These are phyloP conservation scores for Empis stercorea DNA, from an alignment of 2,888 invertebrate species.

Conservation along the genomic window DNA sequence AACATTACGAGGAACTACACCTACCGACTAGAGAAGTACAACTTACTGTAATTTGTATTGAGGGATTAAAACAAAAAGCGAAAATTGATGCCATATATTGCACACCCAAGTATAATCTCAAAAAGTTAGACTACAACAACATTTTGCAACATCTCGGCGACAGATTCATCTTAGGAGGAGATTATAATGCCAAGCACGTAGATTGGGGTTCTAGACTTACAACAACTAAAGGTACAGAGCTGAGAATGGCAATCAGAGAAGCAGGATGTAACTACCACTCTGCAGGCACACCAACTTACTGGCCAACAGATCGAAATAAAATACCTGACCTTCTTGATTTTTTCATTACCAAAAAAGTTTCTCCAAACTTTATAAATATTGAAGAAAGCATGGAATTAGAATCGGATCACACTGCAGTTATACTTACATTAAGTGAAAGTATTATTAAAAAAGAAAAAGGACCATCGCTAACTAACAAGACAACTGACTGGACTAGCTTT, in stretches of 20 bases:
- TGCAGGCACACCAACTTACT: constrained; percentile 18
- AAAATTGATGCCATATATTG: constrained; percentile 15
- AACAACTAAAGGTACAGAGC: not conserved
- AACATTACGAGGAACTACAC: too few relatives aligned
- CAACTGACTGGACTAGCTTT: constrained; percentile 9
- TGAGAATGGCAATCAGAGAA: not conserved
- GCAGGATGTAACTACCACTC: constrained; percentile 4
- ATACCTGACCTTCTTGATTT: constrained; percentile 18
- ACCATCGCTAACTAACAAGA: constrained; percentile 9
- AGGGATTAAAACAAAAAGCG: too few relatives aligned
- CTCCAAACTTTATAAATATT: too few relatives aligned
- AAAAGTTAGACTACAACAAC: constrained; percentile 11
- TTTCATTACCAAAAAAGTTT: too few relatives aligned
- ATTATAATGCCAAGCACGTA: constrained; percentile 16
- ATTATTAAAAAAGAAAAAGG: constrained; percentile 10
- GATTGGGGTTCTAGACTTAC: constrained; percentile 10
- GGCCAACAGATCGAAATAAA: constrained; percentile 16
- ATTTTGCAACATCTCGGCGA: constrained; percentile 12
- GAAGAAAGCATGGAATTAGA: constrained; percentile 14
- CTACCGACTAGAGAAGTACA: too few relatives aligned
- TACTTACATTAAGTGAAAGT: constrained; percentile 12
- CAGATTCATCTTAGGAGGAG: constrained; percentile 15
- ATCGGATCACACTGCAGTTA: constrained; percentile 17
- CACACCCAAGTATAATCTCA: constrained; percentile 16
- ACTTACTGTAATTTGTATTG: too few relatives aligned